These are phyloP conservation scores for Nephrotoma flavescens DNA, from an alignment of 2,888 invertebrate species.

Conservation along the genomic window DNA sequence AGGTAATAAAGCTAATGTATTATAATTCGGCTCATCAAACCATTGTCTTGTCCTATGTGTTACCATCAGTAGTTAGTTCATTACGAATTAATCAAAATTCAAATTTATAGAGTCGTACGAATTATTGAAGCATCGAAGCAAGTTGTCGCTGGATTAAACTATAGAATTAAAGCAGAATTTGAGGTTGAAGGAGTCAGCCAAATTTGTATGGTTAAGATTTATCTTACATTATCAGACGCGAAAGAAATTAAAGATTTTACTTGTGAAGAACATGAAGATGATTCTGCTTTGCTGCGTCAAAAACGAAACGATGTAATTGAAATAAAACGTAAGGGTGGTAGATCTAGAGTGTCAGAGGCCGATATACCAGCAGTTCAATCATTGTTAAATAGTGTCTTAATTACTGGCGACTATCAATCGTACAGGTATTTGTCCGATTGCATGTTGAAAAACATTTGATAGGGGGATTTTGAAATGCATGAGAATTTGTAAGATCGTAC, in stretches of 20 bases:
- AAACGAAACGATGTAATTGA: not conserved
- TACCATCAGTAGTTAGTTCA: too few relatives aligned
- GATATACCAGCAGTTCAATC: not conserved
- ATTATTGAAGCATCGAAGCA: conserved; percentile 32
- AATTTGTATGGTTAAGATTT: not conserved
- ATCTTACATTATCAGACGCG: not conserved
- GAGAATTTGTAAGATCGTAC: too few relatives aligned
- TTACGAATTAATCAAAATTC: too few relatives aligned
- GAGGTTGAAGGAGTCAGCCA: conserved; percentile 13
- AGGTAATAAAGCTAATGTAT: too few relatives aligned
- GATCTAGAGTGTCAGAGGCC: not conserved
- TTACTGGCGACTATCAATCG: not conserved
- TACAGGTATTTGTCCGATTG: not conserved
- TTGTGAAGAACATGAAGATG: not conserved
- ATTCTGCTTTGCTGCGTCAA: not conserved
- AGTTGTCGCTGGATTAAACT: conserved; percentile 38
- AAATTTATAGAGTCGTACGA: conserved; percentile 20
- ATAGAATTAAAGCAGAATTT: conserved; percentile 25
- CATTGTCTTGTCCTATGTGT: too few relatives aligned
- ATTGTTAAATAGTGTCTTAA: not conserved
- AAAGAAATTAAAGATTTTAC: not conserved
- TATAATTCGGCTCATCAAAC: too few relatives aligned
- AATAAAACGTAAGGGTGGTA: not conserved
- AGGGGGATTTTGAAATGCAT: too few relatives aligned
- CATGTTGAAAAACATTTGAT: too few relatives aligned